These are phyloP conservation scores for Dysmachus trigonus DNA, from an alignment of 2,888 invertebrate genomes.

Conservation along the genomic window DNA sequence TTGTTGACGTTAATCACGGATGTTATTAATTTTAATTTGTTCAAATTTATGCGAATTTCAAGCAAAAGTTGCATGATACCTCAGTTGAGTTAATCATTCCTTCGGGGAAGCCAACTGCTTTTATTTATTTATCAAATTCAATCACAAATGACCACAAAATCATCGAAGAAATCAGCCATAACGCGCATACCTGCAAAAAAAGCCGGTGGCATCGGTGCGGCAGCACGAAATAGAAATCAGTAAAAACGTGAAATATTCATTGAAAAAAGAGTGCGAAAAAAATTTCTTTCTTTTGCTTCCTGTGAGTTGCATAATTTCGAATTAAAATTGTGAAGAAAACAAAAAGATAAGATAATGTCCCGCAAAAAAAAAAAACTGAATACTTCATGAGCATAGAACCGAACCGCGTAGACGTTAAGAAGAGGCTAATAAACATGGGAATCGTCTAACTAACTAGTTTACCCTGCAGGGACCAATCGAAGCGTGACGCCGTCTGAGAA, in stretches of 20 bases:
- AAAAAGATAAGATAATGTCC: not conserved
- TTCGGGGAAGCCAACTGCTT: not conserved
- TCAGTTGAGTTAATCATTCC: not conserved
- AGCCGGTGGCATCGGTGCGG: not conserved
- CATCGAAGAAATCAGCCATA: not conserved
- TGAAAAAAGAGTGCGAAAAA: not conserved
- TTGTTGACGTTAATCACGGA: not conserved
- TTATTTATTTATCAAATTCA: not conserved
- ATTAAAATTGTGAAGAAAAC: not conserved
- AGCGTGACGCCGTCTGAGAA: constrained; percentile 1
- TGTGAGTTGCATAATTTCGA: constrained; percentile 2
- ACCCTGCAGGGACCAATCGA: constrained; percentile 13
- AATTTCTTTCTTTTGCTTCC: not conserved
- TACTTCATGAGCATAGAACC: constrained; percentile 10
- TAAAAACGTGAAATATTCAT: not conserved
- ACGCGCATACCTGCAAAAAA: not conserved
- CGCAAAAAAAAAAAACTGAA: not conserved
- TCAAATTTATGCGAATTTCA: not conserved
- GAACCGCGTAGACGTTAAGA: not conserved
- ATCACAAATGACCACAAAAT: not conserved
- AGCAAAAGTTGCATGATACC: not conserved
- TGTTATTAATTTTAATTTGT: not conserved
- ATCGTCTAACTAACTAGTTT: constrained; percentile 15
- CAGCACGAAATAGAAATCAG: not conserved
- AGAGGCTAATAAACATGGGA: not conserved